A percentile compares a stretch with the other conserved stretches of the same genome.
phyloP scores from a whole-genome alignment of 2,888 invertebrate genomes.

The Cetonia aurata region DNA sequence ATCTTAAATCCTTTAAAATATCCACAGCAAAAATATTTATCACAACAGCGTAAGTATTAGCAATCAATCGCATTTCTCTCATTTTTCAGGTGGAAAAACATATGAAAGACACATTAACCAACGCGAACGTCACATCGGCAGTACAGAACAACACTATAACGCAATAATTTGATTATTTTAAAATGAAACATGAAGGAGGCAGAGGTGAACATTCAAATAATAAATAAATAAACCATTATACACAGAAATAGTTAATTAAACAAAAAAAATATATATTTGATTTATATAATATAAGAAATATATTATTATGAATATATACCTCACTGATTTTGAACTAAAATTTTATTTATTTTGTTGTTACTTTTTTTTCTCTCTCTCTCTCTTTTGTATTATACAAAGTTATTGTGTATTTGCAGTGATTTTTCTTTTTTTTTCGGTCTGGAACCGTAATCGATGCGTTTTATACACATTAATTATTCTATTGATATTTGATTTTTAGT shows the following conservation, averaged over 20 bases:
- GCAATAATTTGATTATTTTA: slow-evolving; percentile 49
- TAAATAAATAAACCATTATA: slow-evolving; percentile 2
- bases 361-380: not conserved
- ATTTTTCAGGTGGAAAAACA: slow-evolving; percentile 64
- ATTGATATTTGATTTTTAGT: slow-evolving; percentile 12
- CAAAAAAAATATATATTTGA: slow-evolving; percentile 38
- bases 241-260: slow-evolving; percentile 11
- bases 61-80: not conserved
- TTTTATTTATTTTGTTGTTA: slow-evolving; percentile 5
- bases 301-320: slow-evolving; percentile 42
- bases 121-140: slow-evolving; percentile 49
- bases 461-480: not conserved
- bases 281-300: slow-evolving; percentile 29
- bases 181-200: not conserved
- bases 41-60: no score
- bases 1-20: no score
- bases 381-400: slow-evolving; percentile 5
- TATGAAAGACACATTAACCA: slow-evolving; percentile 62
- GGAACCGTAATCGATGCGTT: not conserved
- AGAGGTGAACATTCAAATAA: not conserved
- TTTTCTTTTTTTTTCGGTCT: not conserved
- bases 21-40: no score
- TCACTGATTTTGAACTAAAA: slow-evolving; percentile 49
- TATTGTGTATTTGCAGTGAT: not conserved
- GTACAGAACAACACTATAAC: slow-evolving; percentile 54